Conservation (phyloP, 1,140 invertebrate genomes). For the Heterodera schachtii region DNA sequence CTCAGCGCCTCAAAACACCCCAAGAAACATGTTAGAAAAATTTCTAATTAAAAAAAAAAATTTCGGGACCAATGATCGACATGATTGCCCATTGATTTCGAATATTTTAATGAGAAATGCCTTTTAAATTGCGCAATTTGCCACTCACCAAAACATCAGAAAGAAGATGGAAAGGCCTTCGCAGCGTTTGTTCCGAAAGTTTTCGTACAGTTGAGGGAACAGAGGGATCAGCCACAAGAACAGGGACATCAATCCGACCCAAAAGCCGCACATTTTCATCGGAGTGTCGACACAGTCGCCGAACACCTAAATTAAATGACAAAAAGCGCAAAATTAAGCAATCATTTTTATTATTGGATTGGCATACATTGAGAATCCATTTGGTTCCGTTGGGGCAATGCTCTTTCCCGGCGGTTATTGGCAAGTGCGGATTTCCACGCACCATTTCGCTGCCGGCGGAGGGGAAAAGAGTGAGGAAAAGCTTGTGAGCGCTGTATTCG, state of each 20-base stretch:
- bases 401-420: background rate
- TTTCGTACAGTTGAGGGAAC: constrained; percentile 56
- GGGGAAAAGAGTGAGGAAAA: constrained; percentile 3
- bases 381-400: constrained; percentile 45
- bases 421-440: background rate
- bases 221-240: constrained; percentile 54
- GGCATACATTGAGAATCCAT: constrained; percentile 33
- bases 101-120: no score
- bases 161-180: constrained; percentile 56
- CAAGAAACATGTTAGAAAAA: no score
- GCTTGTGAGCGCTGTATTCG: background rate
- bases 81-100: no score
- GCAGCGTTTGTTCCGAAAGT: constrained; percentile 52
- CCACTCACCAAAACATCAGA: constrained; percentile 50
- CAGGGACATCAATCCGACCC: constrained; percentile 51
- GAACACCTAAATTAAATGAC: constrained; percentile 43
- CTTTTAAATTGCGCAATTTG: no score
- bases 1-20: no score
- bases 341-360: no score
- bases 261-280: constrained; percentile 48
- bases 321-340: constrained; percentile 7
- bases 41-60: no score
- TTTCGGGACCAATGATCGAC: no score
- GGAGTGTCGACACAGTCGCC: constrained; percentile 56
- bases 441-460: background rate